Percentiles rank a stretch among this genome's conserved stretches.
phyloP scores from a whole-genome alignment of 2,113 vertebrate species.

The Cyphotilapia sp. region DNA sequence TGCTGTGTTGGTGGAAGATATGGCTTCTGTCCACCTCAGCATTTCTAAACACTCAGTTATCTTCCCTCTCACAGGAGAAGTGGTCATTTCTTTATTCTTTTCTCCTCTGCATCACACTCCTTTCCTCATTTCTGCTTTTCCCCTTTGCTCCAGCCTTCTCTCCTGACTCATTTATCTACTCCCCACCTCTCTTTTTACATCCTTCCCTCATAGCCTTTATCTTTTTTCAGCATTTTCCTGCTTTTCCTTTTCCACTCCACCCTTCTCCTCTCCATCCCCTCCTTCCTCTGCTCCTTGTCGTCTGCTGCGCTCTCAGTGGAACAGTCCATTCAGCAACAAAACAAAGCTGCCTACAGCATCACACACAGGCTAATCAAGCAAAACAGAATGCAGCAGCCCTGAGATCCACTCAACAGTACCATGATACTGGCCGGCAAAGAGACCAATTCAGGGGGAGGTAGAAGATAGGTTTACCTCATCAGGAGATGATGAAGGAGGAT shows the following conservation, averaged over 20 bases:
- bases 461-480: neutral
- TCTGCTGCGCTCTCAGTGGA: conserved; percentile 49
- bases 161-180: conserved; percentile 46
- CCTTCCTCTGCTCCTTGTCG: conserved; percentile 12
- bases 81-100: conserved; percentile 57
- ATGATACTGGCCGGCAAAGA: conserved; percentile 6
- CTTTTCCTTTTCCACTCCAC: conserved; percentile 27
- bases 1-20: conserved; percentile 65
- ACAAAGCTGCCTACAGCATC: conserved; percentile 67
- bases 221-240: neutral
- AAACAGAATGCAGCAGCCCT: conserved; percentile 52
- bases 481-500: neutral
- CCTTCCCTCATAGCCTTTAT: conserved; percentile 1
- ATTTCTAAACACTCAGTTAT: conserved; percentile 61
- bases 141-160: conserved; percentile 16
- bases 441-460: neutral
- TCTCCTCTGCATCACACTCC: conserved; percentile 29
- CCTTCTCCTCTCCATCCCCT: conserved; percentile 4
- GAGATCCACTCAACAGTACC: conserved; percentile 22
- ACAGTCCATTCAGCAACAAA: conserved; percentile 64
- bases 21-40: conserved; percentile 69
- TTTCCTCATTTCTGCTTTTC: neutral
- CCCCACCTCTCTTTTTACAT: conserved; percentile 25
- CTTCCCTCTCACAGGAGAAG: conserved; percentile 55
- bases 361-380: conserved; percentile 64